Conservation (phyloP, 1,140 invertebrate species). For the Condylostylus longicornis region DNA sequence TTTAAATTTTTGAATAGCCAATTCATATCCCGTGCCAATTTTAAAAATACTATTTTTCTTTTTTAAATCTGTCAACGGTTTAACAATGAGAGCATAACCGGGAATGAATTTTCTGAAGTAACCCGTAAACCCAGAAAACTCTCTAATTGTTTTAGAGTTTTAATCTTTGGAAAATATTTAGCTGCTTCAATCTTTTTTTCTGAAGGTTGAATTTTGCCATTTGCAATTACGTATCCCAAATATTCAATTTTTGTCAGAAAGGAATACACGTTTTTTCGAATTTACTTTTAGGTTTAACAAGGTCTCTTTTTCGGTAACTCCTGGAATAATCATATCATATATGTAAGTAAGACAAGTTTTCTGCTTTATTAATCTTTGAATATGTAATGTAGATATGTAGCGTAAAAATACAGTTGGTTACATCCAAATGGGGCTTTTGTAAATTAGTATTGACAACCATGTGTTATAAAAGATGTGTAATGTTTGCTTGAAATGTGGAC, state of each 20-base stretch:
- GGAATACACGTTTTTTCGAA: slow-evolving; percentile 14
- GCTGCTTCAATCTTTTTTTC: slow-evolving; percentile 18
- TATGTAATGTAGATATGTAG: no score
- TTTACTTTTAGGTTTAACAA: no score
- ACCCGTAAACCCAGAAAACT: slow-evolving; percentile 24
- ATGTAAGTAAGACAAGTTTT: no score
- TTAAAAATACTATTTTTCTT: slow-evolving; percentile 8
- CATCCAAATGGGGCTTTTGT: no score
- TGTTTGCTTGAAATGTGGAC: no score
- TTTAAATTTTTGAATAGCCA: neutral
- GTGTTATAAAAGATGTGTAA: no score
- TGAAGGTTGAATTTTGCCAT: slow-evolving; percentile 15
- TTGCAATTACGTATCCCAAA: slow-evolving; percentile 19
- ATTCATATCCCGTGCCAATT: neutral
- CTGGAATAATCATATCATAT: no score
- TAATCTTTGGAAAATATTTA: neutral
- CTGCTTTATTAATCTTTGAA: no score
- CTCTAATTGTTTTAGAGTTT: slow-evolving; percentile 20
- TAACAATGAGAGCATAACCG: slow-evolving; percentile 16
- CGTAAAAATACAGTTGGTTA: no score
- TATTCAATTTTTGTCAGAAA: slow-evolving; percentile 7
- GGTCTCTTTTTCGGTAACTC: no score
- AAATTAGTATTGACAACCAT: no score
- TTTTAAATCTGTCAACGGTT: slow-evolving; percentile 15
- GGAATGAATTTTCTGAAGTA: slow-evolving; percentile 26